These are phyloP conservation scores for Nasalis larvatus DNA, from an alignment of 2,113 vertebrate genomes.

Conservation along the genomic window DNA sequence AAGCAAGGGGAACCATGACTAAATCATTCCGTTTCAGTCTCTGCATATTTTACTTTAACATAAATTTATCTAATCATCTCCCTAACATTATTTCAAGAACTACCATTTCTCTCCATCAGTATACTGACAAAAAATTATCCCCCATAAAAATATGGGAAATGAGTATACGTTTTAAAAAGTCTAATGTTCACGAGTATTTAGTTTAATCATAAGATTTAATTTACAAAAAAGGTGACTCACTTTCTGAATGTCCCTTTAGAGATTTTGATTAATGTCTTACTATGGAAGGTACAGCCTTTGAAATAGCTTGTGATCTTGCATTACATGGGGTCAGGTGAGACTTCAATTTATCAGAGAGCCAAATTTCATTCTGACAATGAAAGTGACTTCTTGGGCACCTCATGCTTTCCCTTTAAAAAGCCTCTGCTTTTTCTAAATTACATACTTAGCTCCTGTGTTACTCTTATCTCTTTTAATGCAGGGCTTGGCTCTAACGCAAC, in stretches of 20 bases:
- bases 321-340: not conserved
- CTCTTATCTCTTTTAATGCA: constrained; percentile 41
- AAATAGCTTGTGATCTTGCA: not conserved
- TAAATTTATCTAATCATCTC: constrained; percentile 14
- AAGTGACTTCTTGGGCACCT: not conserved
- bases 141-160: not conserved
- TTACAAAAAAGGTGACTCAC: not conserved
- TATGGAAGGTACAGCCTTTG: not conserved
- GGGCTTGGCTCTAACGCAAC: not conserved
- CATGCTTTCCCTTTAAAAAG: not conserved
- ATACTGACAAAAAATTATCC: not conserved
- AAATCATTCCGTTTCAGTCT: not conserved
- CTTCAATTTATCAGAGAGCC: not conserved
- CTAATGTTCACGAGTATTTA: not conserved
- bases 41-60: not conserved
- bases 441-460: not conserved
- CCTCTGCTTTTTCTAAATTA: not conserved
- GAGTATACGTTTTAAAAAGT: not conserved
- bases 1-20: not conserved
- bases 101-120: not conserved
- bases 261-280: not conserved
- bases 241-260: not conserved
- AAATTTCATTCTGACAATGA: not conserved
- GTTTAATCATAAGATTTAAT: not conserved
- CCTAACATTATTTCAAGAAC: constrained; percentile 21